Base-by-base conservation (phyloP, 1,140 invertebrate species). In the Drosophila kepulauana region DNA sequence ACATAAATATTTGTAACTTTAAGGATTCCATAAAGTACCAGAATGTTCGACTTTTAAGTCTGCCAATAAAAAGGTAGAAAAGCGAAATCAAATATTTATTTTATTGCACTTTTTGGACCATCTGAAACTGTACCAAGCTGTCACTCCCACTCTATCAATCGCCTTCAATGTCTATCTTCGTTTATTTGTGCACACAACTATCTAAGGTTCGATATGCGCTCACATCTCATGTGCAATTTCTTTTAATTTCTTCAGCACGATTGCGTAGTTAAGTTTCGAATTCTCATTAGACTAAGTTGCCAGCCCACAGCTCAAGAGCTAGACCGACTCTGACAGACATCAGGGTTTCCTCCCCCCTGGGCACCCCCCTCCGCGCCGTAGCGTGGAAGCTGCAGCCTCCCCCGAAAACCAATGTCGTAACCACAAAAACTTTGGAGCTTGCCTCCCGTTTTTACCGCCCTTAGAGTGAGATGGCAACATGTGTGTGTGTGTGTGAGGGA, bases 251-350 rank as follows among this genome's bases (percentile, higher is more conserved):
- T 88, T 88, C 84, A 78, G 84, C 84, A 88, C 84, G 84, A 88
- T 88, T 88, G 84, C 84, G 84, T 81, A 88, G 85, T 81, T 88
- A 73, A 87, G 85, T 89, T 88, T 89, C 84, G 85, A 88, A 88
- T 88, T 88, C 84, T 88, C 84, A 88, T 88, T 88, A 88, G 84
- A 88, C 84, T 88, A 88, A 88, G 84, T 89, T 88, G 84, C 82
- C 84, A 84, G 85, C 81, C 85, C 81, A 81, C 75, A 86, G 72
- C 78, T 79, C 75, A 79, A 88, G 81, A 88, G 70, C 81, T 76
- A 79, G 66, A 85, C 68, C 84, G 81, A 81, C 64, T 85, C 59
- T 79, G 76, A 81, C 76, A 81, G 72, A 81, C 81, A 85, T 75
- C 54, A 61, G 49, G 65, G 41, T 10, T 13, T 45, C 58, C 67